A percentile compares a stretch with the other conserved stretches of the same genome.
Evolutionary conservation across 2,888 invertebrate genomes (phyloP).

Genomic region (Aplocera efformata): DNA sequence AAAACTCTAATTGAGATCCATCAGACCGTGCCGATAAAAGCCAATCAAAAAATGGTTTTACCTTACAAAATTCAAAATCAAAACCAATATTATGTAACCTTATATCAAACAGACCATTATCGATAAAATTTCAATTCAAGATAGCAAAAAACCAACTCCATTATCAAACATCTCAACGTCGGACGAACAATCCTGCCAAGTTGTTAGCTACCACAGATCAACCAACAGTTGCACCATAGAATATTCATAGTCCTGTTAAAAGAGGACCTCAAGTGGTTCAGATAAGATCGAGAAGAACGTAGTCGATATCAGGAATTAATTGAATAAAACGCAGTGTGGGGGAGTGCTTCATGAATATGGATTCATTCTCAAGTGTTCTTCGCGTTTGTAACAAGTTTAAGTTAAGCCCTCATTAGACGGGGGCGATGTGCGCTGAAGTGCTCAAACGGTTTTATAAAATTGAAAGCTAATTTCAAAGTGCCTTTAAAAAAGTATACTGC

Average conservation of each 20-base stretch:
- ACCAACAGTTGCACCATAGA: conserved; percentile 8
- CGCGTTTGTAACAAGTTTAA: conserved; percentile 55
- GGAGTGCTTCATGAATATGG: conserved; percentile 69
- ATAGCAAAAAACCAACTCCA: conserved; percentile 8
- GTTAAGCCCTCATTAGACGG: conserved; percentile 51
- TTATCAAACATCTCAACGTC: conserved; percentile 10
- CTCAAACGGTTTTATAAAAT: conserved; percentile 1
- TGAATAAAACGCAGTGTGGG: conserved; percentile 67
- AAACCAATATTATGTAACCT: too few species aligned
- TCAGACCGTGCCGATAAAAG: too few species aligned
- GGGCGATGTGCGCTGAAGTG: conserved; percentile 24
- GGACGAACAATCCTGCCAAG: conserved; percentile 19
- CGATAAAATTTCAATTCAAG: not conserved
- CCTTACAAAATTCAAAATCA: too few species aligned
- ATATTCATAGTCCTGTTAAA: conserved; percentile 42
- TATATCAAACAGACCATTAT: too few species aligned
- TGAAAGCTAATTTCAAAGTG: too few species aligned
- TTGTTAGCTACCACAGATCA: conserved; percentile 27
- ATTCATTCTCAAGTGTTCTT: conserved; percentile 54
- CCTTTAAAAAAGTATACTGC: too few species aligned
- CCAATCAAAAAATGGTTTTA: too few species aligned
- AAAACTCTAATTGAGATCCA: too few species aligned
- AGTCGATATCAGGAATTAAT: conserved; percentile 63
- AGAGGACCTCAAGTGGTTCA: conserved; percentile 34
- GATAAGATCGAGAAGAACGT: conserved; percentile 37